Evolutionary conservation across 2,113 vertebrate species (phyloP).

Genomic region (Apteryx owenii): DNA sequence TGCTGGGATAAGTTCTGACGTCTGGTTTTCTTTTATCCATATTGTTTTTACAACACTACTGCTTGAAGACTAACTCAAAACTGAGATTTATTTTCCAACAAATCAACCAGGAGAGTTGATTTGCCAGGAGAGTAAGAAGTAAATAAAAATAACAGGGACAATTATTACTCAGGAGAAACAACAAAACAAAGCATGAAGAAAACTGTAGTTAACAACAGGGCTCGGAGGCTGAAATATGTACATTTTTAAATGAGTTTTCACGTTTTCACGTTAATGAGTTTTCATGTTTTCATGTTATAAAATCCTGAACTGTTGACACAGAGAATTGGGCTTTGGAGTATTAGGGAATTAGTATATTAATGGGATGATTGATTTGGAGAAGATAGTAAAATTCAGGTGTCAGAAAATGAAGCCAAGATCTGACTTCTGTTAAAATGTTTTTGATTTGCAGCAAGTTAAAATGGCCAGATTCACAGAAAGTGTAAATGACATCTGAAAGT

Average conservation of each 20-base stretch:
- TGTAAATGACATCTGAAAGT: not conserved
- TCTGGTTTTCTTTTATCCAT: not conserved
- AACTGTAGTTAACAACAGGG: not conserved
- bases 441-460: not conserved
- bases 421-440: not conserved
- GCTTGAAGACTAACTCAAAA: not conserved
- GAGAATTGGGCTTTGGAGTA: not conserved
- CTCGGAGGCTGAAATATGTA: not conserved
- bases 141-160: not conserved
- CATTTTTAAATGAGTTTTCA: not conserved
- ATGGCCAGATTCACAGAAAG: not conserved
- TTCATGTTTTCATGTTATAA: not conserved
- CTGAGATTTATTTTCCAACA: not conserved
- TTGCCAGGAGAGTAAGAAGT: not conserved
- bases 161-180: not conserved
- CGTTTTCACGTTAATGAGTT: not conserved
- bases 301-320: not conserved
- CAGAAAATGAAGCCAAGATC: not conserved
- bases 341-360: not conserved
- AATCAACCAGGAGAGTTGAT: not conserved
- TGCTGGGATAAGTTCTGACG: not conserved
- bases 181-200: not conserved
- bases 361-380: not conserved
- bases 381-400: not conserved
- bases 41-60: not conserved